phyloP scores from a whole-genome alignment of 2,888 invertebrate species.

The Lapara coniferarum region DNA sequence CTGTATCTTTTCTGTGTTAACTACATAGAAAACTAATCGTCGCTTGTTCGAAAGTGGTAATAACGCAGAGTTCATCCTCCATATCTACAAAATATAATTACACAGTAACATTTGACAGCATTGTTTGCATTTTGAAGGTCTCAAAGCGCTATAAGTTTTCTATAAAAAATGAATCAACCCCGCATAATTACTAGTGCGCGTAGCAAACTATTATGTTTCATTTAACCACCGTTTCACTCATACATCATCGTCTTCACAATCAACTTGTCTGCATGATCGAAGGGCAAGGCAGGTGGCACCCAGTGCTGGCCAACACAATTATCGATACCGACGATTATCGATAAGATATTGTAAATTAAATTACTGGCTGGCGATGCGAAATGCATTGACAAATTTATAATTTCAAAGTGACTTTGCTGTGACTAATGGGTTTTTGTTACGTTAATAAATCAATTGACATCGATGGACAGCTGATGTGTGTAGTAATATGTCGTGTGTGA shows the following conservation, averaged over 20 bases:
- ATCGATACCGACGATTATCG: conserved; percentile 22
- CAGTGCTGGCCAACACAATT: conserved; percentile 22
- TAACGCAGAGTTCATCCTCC: background rate
- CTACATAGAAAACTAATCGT: too few species aligned
- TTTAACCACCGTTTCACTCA: conserved; percentile 17
- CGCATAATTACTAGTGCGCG: background rate
- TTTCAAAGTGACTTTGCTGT: conserved; percentile 17
- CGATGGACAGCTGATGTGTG: conserved; percentile 23
- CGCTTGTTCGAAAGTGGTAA: too few species aligned
- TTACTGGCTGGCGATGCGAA: conserved; percentile 19
- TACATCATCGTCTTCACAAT: conserved; percentile 19
- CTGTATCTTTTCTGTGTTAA: too few species aligned
- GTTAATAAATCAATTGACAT: conserved; percentile 21
- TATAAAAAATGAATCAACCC: conserved; percentile 21
- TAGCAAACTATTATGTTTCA: conserved; percentile 10
- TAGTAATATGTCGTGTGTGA: conserved; percentile 19
- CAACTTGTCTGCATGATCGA: conserved; percentile 28
- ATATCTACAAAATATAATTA: conserved; percentile 3
- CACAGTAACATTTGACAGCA: background rate
- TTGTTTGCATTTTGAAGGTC: conserved; percentile 5
- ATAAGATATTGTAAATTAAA: conserved; percentile 18
- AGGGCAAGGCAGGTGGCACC: conserved; percentile 20
- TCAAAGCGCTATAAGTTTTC: conserved; percentile 1
- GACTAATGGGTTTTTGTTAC: conserved; percentile 22
- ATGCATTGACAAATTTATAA: conserved; percentile 22